Percentiles rank a stretch among this genome's conserved stretches.
Evolutionary conservation across 2,113 vertebrate species (phyloP).

Genomic region (Hucho hucho): DNA sequence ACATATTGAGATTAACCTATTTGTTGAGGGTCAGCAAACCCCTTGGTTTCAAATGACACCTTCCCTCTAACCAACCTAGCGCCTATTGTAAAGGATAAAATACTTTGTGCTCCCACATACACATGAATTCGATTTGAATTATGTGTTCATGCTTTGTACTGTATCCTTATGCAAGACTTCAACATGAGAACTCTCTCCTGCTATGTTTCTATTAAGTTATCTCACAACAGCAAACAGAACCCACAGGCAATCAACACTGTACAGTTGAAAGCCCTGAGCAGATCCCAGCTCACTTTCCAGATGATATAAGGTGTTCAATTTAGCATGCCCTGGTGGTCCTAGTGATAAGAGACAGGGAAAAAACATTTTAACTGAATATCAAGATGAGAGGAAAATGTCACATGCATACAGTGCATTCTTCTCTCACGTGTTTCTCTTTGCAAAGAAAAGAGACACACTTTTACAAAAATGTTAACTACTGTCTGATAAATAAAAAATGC

Average conservation of each 20-base stretch:
- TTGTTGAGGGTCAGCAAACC: conserved; percentile 6
- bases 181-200: conserved; percentile 46
- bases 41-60: conserved; percentile 21
- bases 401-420: background rate
- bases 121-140: too few species aligned
- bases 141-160: conserved; percentile 2
- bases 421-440: conserved; percentile 6
- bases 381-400: conserved; percentile 51
- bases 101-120: background rate
- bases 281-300: conserved; percentile 65
- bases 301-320: conserved; percentile 72
- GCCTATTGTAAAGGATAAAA: conserved; percentile 1
- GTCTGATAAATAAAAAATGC: too few species aligned
- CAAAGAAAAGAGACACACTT: conserved; percentile 56
- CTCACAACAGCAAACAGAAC: conserved; percentile 35
- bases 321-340: conserved; percentile 61
- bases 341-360: conserved; percentile 61
- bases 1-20: conserved; percentile 33
- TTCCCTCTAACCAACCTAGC: background rate
- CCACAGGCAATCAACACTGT: conserved; percentile 37
- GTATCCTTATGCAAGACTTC: conserved; percentile 54
- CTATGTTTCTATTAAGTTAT: conserved; percentile 58
- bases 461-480: background rate
- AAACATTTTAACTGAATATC: conserved; percentile 36
- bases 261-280: conserved; percentile 56